These are phyloP conservation scores for Meriones unguiculatus DNA, from an alignment of 2,113 vertebrate species.

Conservation along the genomic window DNA sequence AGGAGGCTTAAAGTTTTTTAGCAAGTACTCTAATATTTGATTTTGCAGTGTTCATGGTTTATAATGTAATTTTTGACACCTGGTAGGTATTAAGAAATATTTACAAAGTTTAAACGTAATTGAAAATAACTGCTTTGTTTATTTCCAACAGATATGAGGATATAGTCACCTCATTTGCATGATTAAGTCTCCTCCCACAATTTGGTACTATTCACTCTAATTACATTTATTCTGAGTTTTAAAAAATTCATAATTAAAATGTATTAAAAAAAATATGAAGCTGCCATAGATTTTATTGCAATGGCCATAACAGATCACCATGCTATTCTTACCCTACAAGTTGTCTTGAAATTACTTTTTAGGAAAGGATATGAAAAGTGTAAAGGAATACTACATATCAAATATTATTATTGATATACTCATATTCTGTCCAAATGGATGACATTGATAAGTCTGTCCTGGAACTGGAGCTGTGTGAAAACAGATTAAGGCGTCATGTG, in stretches of 20 bases:
- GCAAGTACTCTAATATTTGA: neutral
- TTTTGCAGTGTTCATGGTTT: neutral
- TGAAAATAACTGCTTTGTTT: conserved; percentile 35
- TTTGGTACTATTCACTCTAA: neutral
- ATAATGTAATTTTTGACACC: neutral
- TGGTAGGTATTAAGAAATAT: neutral
- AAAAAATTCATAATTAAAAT: conserved; percentile 9
- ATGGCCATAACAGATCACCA: neutral
- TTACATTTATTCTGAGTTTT: conserved; percentile 54
- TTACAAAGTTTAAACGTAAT: conserved; percentile 18
- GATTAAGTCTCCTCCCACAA: neutral
- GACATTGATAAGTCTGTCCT: neutral
- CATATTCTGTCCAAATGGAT: neutral
- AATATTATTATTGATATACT: neutral
- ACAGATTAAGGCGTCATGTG: neutral
- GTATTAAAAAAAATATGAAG: conserved; percentile 16
- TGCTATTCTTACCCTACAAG: neutral
- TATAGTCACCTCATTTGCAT: neutral
- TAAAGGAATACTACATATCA: neutral
- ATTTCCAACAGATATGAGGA: conserved; percentile 14
- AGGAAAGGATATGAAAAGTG: neutral
- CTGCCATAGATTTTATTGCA: conserved; percentile 22
- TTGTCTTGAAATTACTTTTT: conserved; percentile 35
- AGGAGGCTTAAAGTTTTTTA: neutral
- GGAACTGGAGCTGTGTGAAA: neutral